Evolutionary conservation across 2,113 vertebrate genomes (phyloP).

Genomic region (Scophthalmus maximus): DNA sequence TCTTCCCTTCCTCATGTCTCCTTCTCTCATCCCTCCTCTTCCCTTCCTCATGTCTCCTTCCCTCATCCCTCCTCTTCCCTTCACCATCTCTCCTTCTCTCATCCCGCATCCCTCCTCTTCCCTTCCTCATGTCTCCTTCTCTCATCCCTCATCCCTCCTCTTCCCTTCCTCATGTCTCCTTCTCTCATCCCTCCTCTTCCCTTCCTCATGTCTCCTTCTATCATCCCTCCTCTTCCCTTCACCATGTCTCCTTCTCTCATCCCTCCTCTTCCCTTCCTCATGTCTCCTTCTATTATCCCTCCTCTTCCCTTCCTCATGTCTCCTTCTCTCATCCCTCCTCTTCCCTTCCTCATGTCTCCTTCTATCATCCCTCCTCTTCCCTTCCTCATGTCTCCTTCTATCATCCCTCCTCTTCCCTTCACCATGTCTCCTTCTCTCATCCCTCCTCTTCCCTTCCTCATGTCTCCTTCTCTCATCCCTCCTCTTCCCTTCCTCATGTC

Average conservation of each 20-base stretch:
- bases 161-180: no score
- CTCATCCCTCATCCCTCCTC: no score
- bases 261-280: no score
- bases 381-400: not conserved
- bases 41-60: not conserved
- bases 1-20: no score
- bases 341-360: no score
- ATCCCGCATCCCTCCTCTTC: not conserved
- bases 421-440: not conserved
- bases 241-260: no score
- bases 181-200: not conserved
- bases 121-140: not conserved
- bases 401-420: not conserved
- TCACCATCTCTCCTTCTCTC: not conserved
- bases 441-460: no score
- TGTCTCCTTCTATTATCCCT: no score
- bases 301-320: not conserved
- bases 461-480: no score
- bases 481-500: not conserved
- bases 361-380: not conserved
- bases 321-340: not conserved
- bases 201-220: not conserved
- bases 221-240: no score
- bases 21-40: not conserved
- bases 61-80: not conserved